Evolutionary conservation across 2,797 vertebrate species (phyloP).

Genomic region (Protonibea diacanthus): DNA sequence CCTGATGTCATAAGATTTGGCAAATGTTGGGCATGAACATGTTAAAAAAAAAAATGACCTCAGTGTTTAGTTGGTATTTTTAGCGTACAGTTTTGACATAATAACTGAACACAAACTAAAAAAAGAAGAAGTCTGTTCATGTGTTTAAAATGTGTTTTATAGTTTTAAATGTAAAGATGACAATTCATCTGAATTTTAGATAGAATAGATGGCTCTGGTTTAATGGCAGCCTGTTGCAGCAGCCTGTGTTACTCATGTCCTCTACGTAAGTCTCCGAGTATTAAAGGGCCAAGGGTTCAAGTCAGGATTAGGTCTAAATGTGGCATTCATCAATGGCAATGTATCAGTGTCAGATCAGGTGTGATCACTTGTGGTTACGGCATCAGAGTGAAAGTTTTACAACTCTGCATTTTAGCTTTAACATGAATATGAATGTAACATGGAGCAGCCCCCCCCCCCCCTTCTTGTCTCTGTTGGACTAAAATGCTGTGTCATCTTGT

Average conservation of each 20-base stretch:
- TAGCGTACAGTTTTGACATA: neutral
- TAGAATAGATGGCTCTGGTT: neutral
- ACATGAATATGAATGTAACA: neutral
- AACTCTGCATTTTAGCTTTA: neutral
- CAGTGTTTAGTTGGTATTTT: neutral
- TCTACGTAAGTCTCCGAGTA: conserved; percentile 46
- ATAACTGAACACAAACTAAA: neutral
- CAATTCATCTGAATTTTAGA: neutral
- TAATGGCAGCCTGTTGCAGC: conserved; percentile 12
- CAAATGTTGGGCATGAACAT: neutral
- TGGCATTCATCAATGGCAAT: conserved; percentile 48
- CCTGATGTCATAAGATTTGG: neutral
- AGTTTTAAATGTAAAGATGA: neutral
- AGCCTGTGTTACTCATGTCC: conserved; percentile 37
- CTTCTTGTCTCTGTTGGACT: neutral
- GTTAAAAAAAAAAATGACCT: neutral
- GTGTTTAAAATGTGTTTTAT: neutral
- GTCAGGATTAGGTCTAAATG: conserved; percentile 75
- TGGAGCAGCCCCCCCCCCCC: neutral
- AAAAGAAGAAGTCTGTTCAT: neutral
- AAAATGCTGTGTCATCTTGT: conserved; percentile 38
- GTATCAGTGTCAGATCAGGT: conserved; percentile 24
- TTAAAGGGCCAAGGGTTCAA: conserved; percentile 71
- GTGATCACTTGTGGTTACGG: neutral
- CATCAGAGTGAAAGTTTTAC: neutral